phyloP scores from a whole-genome alignment of 2,797 vertebrate species.

The Chaenodraco wilsoni region DNA sequence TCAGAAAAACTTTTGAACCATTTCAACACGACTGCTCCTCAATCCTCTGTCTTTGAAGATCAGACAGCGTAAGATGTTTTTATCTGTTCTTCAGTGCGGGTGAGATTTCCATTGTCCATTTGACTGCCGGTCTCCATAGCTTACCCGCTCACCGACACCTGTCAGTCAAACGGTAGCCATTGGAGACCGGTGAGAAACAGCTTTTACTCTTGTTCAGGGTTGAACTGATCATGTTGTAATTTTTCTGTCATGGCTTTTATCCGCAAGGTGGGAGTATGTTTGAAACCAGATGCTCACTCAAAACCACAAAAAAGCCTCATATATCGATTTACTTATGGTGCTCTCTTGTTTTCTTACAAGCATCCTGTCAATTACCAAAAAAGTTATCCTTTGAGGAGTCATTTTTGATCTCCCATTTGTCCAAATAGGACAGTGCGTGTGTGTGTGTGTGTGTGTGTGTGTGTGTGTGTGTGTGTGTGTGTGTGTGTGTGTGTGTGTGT shows the following conservation, averaged over 20 bases:
- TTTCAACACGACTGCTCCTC: slow-evolving; percentile 71
- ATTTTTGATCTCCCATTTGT: slow-evolving; percentile 59
- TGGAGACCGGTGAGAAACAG: slow-evolving; percentile 54
- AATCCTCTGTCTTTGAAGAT: slow-evolving; percentile 74
- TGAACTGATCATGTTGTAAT: slow-evolving; percentile 80
- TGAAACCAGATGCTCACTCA: slow-evolving; percentile 78
- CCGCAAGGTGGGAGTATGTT: slow-evolving; percentile 68
- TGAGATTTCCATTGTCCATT: slow-evolving; percentile 70
- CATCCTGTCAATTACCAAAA: slow-evolving; percentile 69
- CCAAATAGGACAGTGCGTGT: slow-evolving; percentile 39
- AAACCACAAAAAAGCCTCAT: slow-evolving; percentile 72
- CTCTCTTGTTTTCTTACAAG: slow-evolving; percentile 41
- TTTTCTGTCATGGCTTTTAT: slow-evolving; percentile 81
- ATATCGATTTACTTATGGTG: slow-evolving; percentile 76
- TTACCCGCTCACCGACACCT: slow-evolving; percentile 66
- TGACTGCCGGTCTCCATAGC: slow-evolving; percentile 77
- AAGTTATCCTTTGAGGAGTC: slow-evolving; percentile 64
- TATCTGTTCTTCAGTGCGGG: slow-evolving; percentile 54
- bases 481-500: slow-evolving; percentile 16
- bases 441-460: slow-evolving; percentile 22
- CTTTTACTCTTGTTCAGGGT: slow-evolving; percentile 54
- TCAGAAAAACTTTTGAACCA: slow-evolving; percentile 63
- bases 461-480: slow-evolving; percentile 24
- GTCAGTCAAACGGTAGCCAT: slow-evolving; percentile 68
- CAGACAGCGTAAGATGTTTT: slow-evolving; percentile 74